Base-by-base conservation (phyloP, 2,888 invertebrate species). In the Drosophila lutescens region DNA sequence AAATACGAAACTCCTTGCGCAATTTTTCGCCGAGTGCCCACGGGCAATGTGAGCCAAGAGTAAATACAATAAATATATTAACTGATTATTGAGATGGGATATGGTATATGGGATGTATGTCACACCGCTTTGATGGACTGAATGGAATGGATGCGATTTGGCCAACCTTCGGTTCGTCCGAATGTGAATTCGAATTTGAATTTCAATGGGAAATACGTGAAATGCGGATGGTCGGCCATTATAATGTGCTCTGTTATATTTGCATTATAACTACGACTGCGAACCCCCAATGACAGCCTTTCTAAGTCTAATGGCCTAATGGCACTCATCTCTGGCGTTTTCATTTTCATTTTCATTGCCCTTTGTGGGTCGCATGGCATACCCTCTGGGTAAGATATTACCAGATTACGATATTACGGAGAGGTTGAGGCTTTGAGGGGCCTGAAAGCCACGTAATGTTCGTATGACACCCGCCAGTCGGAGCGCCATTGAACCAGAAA, bases 401-500 rank as follows among this genome's bases (percentile, higher is more conserved):
- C 47, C 15, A 23, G 2, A 26, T 26, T 26, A 17, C 47, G 32
- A 26, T 26, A 26, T 6, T 26, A 1, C 47, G n/a, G 20, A 53
- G 26, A 43, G 15, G 15, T 49, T 49, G 32, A 47, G 47, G 32
- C 6, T 17, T 26, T 7, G 26, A 26, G 26, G 26, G 26, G 26
- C 26, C 7, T 7, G 26, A 30, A 26, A 40, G 20, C 38, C 49
- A 50, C 36, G 50, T 41, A 43, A 49, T 63, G 12, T 43, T 36
- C 43, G 15, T 36, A 50, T 54, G 69, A 68, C 69, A 69, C 53
- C 53, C 53, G 43, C 30, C 30, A 56, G 44, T 38, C 23, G 26
- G 61, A 46, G 34, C 74, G 72, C 84, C 82, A 82, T 82, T 82
- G 80, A 82, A 83, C 86, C 86, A 82, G 80, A 80, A 82, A 83